Evolutionary conservation across 92 coral and sea anemone species (phyloP).

Genomic region (Bergia sp.): DNA sequence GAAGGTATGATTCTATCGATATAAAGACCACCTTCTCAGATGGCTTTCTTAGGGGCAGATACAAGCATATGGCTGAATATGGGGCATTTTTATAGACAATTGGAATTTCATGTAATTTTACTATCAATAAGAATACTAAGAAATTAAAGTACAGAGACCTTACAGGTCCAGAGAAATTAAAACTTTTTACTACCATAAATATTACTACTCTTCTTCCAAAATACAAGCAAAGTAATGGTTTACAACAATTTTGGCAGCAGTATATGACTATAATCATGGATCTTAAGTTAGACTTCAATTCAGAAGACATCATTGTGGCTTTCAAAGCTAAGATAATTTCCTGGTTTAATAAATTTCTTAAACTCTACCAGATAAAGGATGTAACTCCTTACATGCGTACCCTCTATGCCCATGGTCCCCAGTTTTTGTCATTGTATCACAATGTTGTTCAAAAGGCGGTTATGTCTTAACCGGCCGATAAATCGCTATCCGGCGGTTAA

Average conservation of each 20-base stretch:
- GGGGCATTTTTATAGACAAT: slow-evolving; percentile 46
- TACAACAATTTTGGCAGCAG: slow-evolving; percentile 58
- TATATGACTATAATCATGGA: slow-evolving; percentile 53
- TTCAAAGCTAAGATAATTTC: slow-evolving; percentile 44
- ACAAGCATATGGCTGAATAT: slow-evolving; percentile 71
- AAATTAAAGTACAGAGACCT: slow-evolving; percentile 60
- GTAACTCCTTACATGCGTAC: no score
- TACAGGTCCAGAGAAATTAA: slow-evolving; percentile 78
- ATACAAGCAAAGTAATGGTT: slow-evolving; percentile 27
- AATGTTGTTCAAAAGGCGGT: no score
- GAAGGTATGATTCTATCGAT: slow-evolving; percentile 42
- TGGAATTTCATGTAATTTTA: slow-evolving; percentile 60
- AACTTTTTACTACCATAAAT: no score
- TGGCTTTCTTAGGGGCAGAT: slow-evolving; percentile 52
- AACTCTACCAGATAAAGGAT: no score
- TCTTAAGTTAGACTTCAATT: slow-evolving; percentile 50
- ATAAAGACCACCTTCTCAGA: slow-evolving; percentile 43
- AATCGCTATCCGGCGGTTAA: no score
- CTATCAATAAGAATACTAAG: slow-evolving; percentile 51
- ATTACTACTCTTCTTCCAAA: slow-evolving; percentile 57
- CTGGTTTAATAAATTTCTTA: slow-evolving; percentile 49
- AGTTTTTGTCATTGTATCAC: no score
- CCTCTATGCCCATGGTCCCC: no score
- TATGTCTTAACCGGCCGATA: no score
- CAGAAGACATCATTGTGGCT: slow-evolving; percentile 47